Base-by-base conservation (phyloP, 2,797 vertebrate genomes). In the Pogonophryne albipinna region DNA sequence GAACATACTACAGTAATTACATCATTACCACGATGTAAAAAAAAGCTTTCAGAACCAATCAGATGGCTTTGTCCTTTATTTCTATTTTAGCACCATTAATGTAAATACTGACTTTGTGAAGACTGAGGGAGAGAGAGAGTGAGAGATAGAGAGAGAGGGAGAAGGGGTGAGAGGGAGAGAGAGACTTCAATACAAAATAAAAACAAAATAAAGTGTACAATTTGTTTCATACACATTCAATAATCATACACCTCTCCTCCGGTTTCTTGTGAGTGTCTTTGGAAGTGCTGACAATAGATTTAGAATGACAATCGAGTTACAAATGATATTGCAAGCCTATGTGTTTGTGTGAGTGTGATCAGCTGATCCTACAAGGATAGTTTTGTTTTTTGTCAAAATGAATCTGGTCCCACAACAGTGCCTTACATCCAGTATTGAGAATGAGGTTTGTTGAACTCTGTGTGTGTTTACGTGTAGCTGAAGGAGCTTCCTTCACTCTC, bases 81-180 rank as follows among this genome's bases (percentile, higher is more conserved):
- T 79, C n/a, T 79, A 58, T 14, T 65, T 84, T 90, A 94, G 92
- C 93, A 94, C 93, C 93, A 84, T 90, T 89, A 83, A 79, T 85
- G 86, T 76, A 70, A 89, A 90, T 82, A 89, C 23, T 82, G 60
- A 91, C 56, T 71, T 76, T 69, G 58, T 83, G 52, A 55, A 71
- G 51, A 74, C 14, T 38, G 52, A 53, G 52, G 15, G 23, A 53
- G 20, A 53, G n/a, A n/a, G 10, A 46, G 31, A 62, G 42, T 58
- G 42, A 50, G 17, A 59, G 46, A 72, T 20, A 64, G 56, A 65
- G 14, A 76, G 8, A 69, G 14, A 75, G 15, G 60, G 41, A 55
- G 42, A 13, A 14, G 55, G 16, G 53, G 19, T 14, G 10, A 69
- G 27, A 56, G 42, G 60, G 58, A 47, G 44, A 45, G 14, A 57